Base-by-base conservation (phyloP, 2,888 invertebrate genomes). In the Dolichomitus sp. region DNA sequence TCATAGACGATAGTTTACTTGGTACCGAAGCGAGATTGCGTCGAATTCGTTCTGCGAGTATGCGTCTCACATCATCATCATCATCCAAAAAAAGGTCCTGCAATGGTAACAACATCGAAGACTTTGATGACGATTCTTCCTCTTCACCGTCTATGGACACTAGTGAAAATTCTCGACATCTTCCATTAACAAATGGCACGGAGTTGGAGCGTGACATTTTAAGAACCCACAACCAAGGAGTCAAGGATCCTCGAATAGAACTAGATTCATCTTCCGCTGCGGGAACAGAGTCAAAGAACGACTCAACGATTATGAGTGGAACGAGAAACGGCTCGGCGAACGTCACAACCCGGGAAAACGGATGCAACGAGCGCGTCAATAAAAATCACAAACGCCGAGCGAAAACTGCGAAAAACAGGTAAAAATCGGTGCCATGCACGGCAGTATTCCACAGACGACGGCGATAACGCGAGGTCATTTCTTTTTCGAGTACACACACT, bases 381-480 rank as follows among this genome's bases (percentile, higher is more conserved):
- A 90, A 91, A 86, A 86, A 79, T 81, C 87, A 88, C 74, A 93
- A 90, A 79, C 90, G 90, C 30, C 89, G 92, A 27, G 85, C 90
- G 27, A 93, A 91, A 85, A 92, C 93, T n/a, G 91, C 90, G 33
- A 92, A 87, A 84, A 94, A 94, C 89, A 93, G 94, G 94, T 94
- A 89, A 76, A 84, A 81, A 81, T 80, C 80, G 65, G 45, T 48
- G 57, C 68, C 12, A 45, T 50, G 70, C 59, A 65, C 79, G 48
- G 76, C 80, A 68, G 61, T 84, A 79, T 84, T 79, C 82, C 78
- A 72, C 84, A 81, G 84, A 78, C 83, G 81, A 85, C 78, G 75
- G 84, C 84, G 84, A 85, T 84, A 86, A 86, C 81, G 81, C 78
- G 65, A 65, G 81, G 84, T 84, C 80, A 73, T 80, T 83, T 82